These are phyloP conservation scores for Sialis fuliginosa DNA, from an alignment of 2,888 invertebrate species.

Conservation along the genomic window DNA sequence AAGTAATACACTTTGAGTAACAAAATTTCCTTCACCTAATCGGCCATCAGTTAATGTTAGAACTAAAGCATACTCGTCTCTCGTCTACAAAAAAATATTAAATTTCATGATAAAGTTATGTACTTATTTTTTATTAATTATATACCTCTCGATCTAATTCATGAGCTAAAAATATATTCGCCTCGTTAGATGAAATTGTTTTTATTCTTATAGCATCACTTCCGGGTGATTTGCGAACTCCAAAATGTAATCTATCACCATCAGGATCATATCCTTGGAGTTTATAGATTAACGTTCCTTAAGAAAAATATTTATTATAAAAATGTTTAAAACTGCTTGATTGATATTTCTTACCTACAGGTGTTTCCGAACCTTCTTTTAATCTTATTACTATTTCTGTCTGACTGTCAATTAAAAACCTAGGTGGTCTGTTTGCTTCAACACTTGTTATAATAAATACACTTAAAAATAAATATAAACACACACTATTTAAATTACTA, in stretches of 20 bases:
- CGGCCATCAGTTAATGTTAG: conserved; percentile 77
- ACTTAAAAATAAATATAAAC: background rate
- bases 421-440: conserved; percentile 54
- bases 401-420: conserved; percentile 73
- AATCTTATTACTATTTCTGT: conserved; percentile 80
- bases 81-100: conserved; percentile 33
- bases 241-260: conserved; percentile 67
- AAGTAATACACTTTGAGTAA: conserved; percentile 74
- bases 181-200: conserved; percentile 63
- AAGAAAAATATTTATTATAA: conserved; percentile 15
- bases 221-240: conserved; percentile 60
- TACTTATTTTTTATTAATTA: background rate
- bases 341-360: conserved; percentile 45
- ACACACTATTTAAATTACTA: conserved; percentile 1
- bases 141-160: conserved; percentile 78
- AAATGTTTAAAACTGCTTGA: too few relatives aligned
- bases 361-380: conserved; percentile 74
- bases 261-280: conserved; percentile 72
- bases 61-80: conserved; percentile 77
- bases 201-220: conserved; percentile 73
- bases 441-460: conserved; percentile 11
- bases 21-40: conserved; percentile 70
- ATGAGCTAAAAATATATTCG: conserved; percentile 73
- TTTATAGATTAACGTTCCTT: conserved; percentile 62
- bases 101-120: conserved; percentile 4